Percentiles rank a stretch among this genome's conserved stretches.
Evolutionary conservation across 2,888 invertebrate genomes (phyloP).

Genomic region (Cheilosia scutellata): DNA sequence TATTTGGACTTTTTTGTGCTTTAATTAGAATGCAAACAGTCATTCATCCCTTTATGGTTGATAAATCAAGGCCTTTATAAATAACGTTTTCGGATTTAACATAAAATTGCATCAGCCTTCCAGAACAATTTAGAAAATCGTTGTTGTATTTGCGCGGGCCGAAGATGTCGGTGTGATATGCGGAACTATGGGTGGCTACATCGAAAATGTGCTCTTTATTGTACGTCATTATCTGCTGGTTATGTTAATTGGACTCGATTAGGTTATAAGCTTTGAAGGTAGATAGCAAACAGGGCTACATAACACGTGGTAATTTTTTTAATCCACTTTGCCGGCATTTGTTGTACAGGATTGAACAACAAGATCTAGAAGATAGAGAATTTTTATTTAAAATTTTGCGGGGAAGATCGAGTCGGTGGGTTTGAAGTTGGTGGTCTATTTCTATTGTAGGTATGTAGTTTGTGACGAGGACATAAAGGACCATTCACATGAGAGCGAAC

Average conservation of each 20-base stretch:
- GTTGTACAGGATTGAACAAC: too few relatives aligned
- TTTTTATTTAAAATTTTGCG: too few relatives aligned
- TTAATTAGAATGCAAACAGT: too few relatives aligned
- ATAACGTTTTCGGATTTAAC: not conserved
- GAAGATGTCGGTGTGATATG: not conserved
- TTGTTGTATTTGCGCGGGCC: not conserved
- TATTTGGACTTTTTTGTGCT: too few relatives aligned
- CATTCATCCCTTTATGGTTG: not conserved
- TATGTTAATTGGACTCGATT: not conserved
- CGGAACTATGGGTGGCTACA: not conserved
- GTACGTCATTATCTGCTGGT: not conserved
- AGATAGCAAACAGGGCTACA: not conserved
- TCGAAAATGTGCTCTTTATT: not conserved
- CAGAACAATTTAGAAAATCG: not conserved
- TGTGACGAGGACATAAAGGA: too few relatives aligned
- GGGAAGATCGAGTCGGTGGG: too few relatives aligned
- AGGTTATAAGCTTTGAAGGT: not conserved
- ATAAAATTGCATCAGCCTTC: conserved; percentile 41
- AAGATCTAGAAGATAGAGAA: too few relatives aligned
- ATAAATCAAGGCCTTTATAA: not conserved
- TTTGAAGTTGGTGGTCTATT: too few relatives aligned
- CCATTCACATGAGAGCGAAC: too few relatives aligned
- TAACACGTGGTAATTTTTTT: too few relatives aligned
- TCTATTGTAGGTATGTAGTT: too few relatives aligned
- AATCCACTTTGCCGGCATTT: too few relatives aligned